Conservation (phyloP, 1,140 invertebrate species). For the Monomorium pharaonis region DNA sequence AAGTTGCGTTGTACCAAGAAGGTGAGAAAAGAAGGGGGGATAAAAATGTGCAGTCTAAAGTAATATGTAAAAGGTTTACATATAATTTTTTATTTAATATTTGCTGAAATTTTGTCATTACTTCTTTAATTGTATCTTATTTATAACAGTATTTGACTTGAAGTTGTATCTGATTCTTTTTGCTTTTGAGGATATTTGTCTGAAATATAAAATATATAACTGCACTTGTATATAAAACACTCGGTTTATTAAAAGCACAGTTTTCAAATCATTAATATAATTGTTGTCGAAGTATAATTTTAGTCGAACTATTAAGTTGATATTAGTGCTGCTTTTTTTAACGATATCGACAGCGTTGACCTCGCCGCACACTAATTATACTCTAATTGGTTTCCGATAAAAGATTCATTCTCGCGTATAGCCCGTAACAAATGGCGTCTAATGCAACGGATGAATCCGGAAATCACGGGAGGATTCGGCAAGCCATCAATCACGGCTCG, state of each 20-base stretch:
- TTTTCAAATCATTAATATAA: not conserved
- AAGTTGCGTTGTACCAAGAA: not conserved
- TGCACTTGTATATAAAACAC: not conserved
- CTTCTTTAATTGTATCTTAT: no score
- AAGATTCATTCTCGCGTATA: constrained; percentile 29
- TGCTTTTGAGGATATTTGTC: not conserved
- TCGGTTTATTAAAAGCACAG: not conserved
- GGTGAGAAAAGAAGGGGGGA: no score
- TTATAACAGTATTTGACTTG: no score
- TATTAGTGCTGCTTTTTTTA: not conserved
- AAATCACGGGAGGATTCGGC: constrained; percentile 25
- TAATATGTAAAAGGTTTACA: no score
- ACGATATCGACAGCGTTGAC: not conserved
- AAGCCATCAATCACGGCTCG: constrained; percentile 48
- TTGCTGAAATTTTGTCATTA: no score
- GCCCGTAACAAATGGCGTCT: constrained; percentile 29
- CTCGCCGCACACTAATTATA: constrained; percentile 14
- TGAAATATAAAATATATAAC: not conserved
- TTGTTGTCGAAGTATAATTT: not conserved
- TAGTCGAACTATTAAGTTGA: not conserved
- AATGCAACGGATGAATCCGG: constrained; percentile 38
- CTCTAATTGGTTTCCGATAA: constrained; percentile 56
- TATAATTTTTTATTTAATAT: no score
- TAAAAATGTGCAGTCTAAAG: no score
- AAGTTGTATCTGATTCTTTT: no score